These are phyloP conservation scores for Phania funesta DNA, from an alignment of 2,888 invertebrate genomes.

Conservation along the genomic window DNA sequence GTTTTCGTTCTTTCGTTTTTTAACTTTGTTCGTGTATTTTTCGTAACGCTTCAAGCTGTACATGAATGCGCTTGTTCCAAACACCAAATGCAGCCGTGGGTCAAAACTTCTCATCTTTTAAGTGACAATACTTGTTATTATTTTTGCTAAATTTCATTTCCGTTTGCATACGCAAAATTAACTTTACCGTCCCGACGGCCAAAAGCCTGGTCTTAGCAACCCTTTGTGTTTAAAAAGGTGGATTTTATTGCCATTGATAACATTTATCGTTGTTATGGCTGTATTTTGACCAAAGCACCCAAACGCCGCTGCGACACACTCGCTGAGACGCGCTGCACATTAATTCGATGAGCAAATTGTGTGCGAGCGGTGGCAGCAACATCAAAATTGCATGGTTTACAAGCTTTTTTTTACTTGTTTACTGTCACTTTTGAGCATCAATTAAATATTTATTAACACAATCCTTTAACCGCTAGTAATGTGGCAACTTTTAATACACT, in stretches of 20 bases:
- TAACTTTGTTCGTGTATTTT: background rate
- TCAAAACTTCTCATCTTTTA: constrained; percentile 55
- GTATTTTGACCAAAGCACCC: constrained; percentile 24
- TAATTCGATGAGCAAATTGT: constrained; percentile 12
- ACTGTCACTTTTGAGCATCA: constrained; percentile 64
- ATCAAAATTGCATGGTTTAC: constrained; percentile 43
- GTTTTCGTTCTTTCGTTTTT: background rate
- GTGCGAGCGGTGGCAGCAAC: background rate
- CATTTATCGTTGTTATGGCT: constrained; percentile 56
- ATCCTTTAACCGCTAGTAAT: constrained; percentile 35
- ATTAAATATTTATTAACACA: constrained; percentile 67
- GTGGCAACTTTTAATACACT: constrained; percentile 31
- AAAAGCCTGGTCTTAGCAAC: background rate
- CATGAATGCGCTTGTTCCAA: constrained; percentile 23
- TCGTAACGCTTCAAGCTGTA: constrained; percentile 54
- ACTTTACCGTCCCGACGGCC: background rate
- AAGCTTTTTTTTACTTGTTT: constrained; percentile 60
- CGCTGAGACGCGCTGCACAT: background rate
- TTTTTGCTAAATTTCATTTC: constrained; percentile 54
- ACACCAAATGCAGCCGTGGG: constrained; percentile 11
- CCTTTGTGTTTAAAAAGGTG: constrained; percentile 37
- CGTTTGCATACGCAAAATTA: constrained; percentile 28
- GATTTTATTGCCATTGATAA: constrained; percentile 57
- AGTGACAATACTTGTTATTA: constrained; percentile 66
- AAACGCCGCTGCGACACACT: constrained; percentile 21